Evolutionary conservation across 1,140 invertebrate species (phyloP).

Genomic region (Hestina assimilis): DNA sequence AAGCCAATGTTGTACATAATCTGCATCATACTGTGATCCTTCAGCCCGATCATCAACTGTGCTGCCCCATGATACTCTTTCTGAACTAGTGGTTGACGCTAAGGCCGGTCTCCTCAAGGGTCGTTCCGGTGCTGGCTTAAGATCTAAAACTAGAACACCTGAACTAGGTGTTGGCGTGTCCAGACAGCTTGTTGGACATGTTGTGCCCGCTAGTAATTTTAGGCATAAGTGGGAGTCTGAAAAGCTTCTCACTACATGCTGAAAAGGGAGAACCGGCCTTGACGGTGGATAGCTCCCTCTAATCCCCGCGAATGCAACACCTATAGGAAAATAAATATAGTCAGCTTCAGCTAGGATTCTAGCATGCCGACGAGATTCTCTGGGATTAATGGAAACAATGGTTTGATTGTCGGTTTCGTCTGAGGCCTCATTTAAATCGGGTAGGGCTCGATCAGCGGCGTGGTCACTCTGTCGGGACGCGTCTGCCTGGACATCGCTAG

Average conservation of each 20-base stretch:
- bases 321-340: conserved; percentile 83
- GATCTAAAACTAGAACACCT: conserved; percentile 79
- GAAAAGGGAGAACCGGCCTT: conserved; percentile 83
- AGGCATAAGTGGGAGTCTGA: conserved; percentile 86
- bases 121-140: conserved; percentile 69
- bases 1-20: conserved; percentile 87
- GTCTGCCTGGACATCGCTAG: conserved; percentile 89
- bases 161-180: conserved; percentile 80
- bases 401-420: conserved; percentile 82
- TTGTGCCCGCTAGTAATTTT: conserved; percentile 80
- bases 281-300: conserved; percentile 85
- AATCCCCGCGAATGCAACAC: conserved; percentile 81
- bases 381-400: conserved; percentile 76
- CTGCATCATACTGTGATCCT: conserved; percentile 83
- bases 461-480: conserved; percentile 79
- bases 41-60: conserved; percentile 78
- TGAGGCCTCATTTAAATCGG: conserved; percentile 85
- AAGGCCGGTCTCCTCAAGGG: conserved; percentile 60
- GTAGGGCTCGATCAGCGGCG: conserved; percentile 79
- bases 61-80: conserved; percentile 79
- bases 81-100: conserved; percentile 71
- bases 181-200: conserved; percentile 75
- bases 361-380: conserved; percentile 73
- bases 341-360: conserved; percentile 81
- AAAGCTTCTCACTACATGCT: conserved; percentile 85